Evolutionary conservation across 2,888 invertebrate genomes (phyloP), one percentile per base, ranked within the genome.

Genomic region (Drosophila monieri): DNA sequence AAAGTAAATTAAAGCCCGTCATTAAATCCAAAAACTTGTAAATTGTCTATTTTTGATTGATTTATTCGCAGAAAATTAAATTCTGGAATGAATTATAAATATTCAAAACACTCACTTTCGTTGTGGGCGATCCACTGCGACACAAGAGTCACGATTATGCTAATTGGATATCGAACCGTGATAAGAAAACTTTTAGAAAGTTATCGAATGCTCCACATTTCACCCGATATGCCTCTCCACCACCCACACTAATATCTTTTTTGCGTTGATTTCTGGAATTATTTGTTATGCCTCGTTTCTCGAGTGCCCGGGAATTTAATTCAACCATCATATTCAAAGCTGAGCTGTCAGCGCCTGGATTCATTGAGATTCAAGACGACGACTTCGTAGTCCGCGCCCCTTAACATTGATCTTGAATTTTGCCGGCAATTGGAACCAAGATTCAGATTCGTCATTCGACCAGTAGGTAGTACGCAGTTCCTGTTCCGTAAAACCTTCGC

Each of bases 161-260:
- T 80, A 88, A 88, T 88, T 8, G 51, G 64, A 74, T 84, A 72
- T 68, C 47, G 62, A 32, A 66, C 58, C 66, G 61, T 77, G 78
- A 86, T 88, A 79, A 86, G 62, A 51, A 59, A 18, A 48, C 35
- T 43, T 65, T 76, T 84, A 85, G 84, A 85, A 85, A 85, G 84
- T 65, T 80, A 84, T 84, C 48, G 78, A 74, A 73, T 81, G 88
- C 70, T 84, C 88, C 55, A 88, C 75, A 79, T 88, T 85, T 81
- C 25, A 55, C 71, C 65, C 44, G 25, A 65, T 37, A 62, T 15
- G 8, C 15, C 12, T 1, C 6, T 30, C 27, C 4, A 9, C 21
- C 64, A 30, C 54, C 44, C 46, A 32, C 67, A 32, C 46, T 23
- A 14, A 15, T n/a, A 15, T 30, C 15, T 27, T 41, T 41, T 18